Conservation (phyloP, 2,888 invertebrate genomes). For the Leucophenga maculata region DNA sequence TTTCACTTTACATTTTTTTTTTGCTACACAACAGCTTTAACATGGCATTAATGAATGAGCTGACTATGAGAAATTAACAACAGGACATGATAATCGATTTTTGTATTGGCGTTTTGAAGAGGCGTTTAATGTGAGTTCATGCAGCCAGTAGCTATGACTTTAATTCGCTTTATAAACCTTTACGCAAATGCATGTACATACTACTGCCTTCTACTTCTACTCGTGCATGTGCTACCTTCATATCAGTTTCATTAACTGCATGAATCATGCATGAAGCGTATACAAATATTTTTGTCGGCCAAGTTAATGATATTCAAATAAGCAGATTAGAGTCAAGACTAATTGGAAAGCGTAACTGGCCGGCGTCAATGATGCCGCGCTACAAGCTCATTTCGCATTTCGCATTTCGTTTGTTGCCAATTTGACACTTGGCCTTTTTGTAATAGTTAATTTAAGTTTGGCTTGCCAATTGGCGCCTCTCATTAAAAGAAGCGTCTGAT, state of each 20-base stretch:
- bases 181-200: neutral
- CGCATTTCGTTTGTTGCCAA: conserved; percentile 49
- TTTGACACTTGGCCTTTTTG: conserved; percentile 50
- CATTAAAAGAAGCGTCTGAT: no score
- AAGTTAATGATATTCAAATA: conserved; percentile 2
- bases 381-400: conserved; percentile 3
- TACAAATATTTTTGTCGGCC: neutral
- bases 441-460: conserved; percentile 39
- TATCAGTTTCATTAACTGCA: neutral
- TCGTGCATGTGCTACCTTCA: no score
- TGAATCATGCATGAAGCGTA: conserved; percentile 7
- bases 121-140: no score
- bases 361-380: no score
- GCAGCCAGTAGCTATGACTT: neutral
- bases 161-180: neutral
- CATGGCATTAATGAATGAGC: neutral
- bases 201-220: no score
- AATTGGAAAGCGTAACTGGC: no score
- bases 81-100: neutral
- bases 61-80: neutral
- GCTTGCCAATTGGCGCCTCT: no score
- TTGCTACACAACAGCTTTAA: neutral
- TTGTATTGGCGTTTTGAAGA: no score
- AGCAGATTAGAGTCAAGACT: neutral
- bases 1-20: conserved; percentile 8